Evolutionary conservation across 2,113 vertebrate species (phyloP).

Genomic region (Paedocypris sp.): DNA sequence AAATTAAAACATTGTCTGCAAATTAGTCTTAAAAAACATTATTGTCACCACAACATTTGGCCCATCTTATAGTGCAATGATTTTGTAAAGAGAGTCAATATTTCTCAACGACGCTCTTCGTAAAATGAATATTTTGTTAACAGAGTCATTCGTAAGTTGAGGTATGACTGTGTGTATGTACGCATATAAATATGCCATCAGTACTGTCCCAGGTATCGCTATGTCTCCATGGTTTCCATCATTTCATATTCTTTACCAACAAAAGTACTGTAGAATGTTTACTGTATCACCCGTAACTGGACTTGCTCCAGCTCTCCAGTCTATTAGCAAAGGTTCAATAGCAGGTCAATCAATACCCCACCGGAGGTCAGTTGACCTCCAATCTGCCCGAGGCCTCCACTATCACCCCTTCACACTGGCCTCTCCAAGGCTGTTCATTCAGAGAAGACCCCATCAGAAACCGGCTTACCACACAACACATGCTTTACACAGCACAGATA

Average conservation of each 20-base stretch:
- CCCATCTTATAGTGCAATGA: no score
- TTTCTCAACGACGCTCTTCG: no score
- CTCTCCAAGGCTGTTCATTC: constrained; percentile 18
- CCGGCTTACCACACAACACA: constrained; percentile 1
- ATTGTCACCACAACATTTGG: no score
- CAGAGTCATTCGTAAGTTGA: no score
- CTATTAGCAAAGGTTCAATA: constrained; percentile 65
- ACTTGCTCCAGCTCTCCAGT: constrained; percentile 62
- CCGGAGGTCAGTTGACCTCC: constrained; percentile 48
- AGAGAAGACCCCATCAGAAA: neutral
- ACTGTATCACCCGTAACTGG: constrained; percentile 2
- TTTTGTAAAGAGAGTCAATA: no score
- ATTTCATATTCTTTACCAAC: neutral
- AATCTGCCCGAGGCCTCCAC: constrained; percentile 36
- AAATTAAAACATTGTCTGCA: no score
- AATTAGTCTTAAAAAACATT: no score
- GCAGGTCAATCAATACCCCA: constrained; percentile 63
- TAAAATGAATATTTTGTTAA: no score
- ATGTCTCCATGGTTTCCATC: neutral
- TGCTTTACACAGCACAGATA: constrained; percentile 8
- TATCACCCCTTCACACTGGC: constrained; percentile 34
- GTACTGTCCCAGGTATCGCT: neutral
- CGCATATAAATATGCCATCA: neutral
- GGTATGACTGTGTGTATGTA: neutral
- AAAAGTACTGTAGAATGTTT: neutral